These are phyloP conservation scores for Gopherus evgoodei DNA, from an alignment of 2,113 vertebrate species.

Conservation along the genomic window DNA sequence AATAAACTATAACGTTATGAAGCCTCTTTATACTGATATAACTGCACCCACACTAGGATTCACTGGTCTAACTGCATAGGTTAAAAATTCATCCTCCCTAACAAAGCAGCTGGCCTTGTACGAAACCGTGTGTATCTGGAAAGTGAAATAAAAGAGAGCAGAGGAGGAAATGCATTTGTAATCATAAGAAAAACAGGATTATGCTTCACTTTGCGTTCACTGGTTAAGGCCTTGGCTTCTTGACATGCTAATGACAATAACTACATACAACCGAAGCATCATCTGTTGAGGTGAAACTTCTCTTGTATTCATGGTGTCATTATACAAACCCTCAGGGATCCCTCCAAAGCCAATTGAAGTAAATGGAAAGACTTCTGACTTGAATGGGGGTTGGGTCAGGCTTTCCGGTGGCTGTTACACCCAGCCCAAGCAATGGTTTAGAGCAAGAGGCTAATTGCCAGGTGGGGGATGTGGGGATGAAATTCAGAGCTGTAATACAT, in stretches of 20 bases:
- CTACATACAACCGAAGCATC: rapidly evolving
- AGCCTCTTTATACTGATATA: neutral
- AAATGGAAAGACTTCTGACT: neutral
- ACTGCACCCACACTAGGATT: neutral
- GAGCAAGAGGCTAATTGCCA: neutral
- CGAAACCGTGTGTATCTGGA: neutral
- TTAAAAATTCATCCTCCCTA: neutral
- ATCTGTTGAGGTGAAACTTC: neutral
- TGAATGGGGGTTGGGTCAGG: neutral
- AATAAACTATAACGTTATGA: neutral
- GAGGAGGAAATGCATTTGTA: neutral
- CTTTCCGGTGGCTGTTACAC: neutral
- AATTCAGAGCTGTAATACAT: neutral
- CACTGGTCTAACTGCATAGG: neutral
- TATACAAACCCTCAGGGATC: neutral
- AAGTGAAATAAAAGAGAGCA: neutral
- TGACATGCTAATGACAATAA: neutral
- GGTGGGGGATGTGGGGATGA: rapidly evolving
- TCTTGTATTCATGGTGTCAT: neutral
- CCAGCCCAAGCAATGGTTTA: neutral
- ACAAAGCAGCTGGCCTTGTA: neutral
- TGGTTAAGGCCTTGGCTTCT: rapidly evolving
- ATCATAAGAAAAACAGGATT: neutral
- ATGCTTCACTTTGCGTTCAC: neutral
- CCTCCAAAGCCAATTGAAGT: neutral